Evolutionary conservation across 2,113 vertebrate species (phyloP), one percentile per base, ranked within the genome.

Genomic region (Papio anubis): DNA sequence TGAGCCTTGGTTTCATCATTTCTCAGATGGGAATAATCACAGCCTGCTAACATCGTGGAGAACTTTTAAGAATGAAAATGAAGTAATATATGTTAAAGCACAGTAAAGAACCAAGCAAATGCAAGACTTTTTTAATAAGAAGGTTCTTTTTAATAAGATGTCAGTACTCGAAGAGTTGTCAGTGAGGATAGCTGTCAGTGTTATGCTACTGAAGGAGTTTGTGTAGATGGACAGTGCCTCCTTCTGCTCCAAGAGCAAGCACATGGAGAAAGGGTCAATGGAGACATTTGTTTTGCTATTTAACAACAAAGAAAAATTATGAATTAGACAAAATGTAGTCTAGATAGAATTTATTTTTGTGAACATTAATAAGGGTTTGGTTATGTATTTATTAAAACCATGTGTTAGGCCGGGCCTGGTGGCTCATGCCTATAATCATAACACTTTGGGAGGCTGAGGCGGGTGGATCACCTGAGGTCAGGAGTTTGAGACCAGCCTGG

Each of bases 61-160:
- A 93, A 73, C 20, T n/a, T 85, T 84, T 57, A 66, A 87, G 94
- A 87, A 83, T 94, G n/a, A 86, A 93, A 93, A 83, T 66, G 52
- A 83, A 86, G 38, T 82, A 50, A 18, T 40, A 20, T 68, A 48
- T 95, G 27, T 86, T 88, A 85, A 61, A 91, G 43, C 5, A 27
- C 6, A 72, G 38, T 87, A 43, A 88, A 86, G 86, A 88, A 70
- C 30, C 48, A 82, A 64, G 68, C 35, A 94, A 80, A 75, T 94
- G 8, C 35, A 70, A 57, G 57, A 6, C 11, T 85, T 55, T 23
- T 57, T 40, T 11, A 6, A 72, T 30, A 9, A 76, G 20, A 55
- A 40, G 52, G 17, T 79, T 95, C 48, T 21, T 93, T 93, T 94
- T 64, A 70, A 64, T 79, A 76, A 92, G 61, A 81, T 50, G 43